Conservation (phyloP, 2,888 invertebrate genomes). For the Acleris laterana region DNA sequence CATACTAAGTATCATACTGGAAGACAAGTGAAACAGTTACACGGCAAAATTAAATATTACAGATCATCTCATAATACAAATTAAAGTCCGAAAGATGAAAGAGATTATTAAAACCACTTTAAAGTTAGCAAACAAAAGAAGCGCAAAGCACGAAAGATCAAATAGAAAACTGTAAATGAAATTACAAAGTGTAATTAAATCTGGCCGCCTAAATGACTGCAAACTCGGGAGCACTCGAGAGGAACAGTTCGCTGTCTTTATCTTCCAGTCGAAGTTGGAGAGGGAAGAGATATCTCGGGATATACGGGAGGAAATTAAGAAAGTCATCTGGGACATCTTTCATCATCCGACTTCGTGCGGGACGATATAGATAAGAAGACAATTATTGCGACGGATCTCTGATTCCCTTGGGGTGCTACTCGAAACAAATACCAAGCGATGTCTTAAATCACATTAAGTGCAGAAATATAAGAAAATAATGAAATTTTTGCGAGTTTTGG, state of each 20-base stretch:
- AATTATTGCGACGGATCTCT: slow-evolving; percentile 27
- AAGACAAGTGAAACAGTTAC: background rate
- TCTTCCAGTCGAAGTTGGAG: background rate
- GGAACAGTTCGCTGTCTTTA: background rate
- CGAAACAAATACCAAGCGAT: slow-evolving; percentile 6
- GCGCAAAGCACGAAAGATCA: slow-evolving; percentile 21
- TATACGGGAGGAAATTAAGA: slow-evolving; percentile 12
- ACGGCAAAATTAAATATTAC: background rate
- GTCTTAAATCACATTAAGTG: too few relatives aligned
- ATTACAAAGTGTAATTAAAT: slow-evolving; percentile 9
- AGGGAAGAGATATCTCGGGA: slow-evolving; percentile 1
- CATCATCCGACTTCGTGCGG: slow-evolving; percentile 13
- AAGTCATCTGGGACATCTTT: slow-evolving; percentile 20
- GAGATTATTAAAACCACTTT: slow-evolving; percentile 13
- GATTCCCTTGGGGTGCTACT: slow-evolving; percentile 11
- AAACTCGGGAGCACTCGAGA: background rate
- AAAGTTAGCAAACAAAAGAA: slow-evolving; percentile 23
- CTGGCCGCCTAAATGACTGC: background rate
- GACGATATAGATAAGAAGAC: slow-evolving; percentile 27
- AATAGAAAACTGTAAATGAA: slow-evolving; percentile 7
- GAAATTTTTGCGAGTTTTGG: too few relatives aligned
- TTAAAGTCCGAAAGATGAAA: slow-evolving; percentile 23
- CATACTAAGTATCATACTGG: too few relatives aligned
- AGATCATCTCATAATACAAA: slow-evolving; percentile 1
- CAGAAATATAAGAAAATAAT: too few relatives aligned